Evolutionary conservation across 2,888 invertebrate species (phyloP).

Genomic region (Sesia bembeciformis): DNA sequence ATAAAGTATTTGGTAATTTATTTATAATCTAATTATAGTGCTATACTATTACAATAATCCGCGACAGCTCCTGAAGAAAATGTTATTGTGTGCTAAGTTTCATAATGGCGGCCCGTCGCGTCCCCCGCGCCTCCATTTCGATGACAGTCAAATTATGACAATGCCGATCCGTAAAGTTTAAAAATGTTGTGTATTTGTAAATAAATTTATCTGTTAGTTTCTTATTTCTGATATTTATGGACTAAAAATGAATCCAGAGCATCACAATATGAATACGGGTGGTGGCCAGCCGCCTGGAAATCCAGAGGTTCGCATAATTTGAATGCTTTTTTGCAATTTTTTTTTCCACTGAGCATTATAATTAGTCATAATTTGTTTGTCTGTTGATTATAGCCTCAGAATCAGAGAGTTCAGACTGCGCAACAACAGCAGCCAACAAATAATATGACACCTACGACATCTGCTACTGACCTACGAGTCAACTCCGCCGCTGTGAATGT

Average conservation of each 20-base stretch:
- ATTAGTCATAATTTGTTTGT: conserved; percentile 14
- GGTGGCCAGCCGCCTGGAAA: conserved; percentile 73
- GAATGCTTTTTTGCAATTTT: conserved; percentile 20
- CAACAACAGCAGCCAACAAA: conserved; percentile 52
- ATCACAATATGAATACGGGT: conserved; percentile 74
- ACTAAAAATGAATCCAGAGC: conserved; percentile 67
- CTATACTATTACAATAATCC: too few species aligned
- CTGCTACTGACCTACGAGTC: conserved; percentile 76
- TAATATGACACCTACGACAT: conserved; percentile 65
- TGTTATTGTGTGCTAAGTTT: conserved; percentile 72
- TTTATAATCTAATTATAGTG: too few species aligned
- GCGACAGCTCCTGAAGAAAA: conserved; percentile 22
- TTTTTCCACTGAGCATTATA: conserved; percentile 25
- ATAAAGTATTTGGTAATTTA: not conserved
- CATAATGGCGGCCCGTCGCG: conserved; percentile 80
- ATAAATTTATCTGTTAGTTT: conserved; percentile 20
- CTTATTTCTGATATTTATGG: conserved; percentile 14
- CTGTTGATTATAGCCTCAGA: conserved; percentile 48
- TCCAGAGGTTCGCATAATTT: conserved; percentile 64
- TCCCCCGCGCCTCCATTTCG: conserved; percentile 79
- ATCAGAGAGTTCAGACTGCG: conserved; percentile 48
- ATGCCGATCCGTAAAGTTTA: conserved; percentile 64
- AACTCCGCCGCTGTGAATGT: conserved; percentile 80
- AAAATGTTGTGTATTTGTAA: conserved; percentile 58
- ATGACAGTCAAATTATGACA: conserved; percentile 77